phyloP scores from a whole-genome alignment of 2,888 invertebrate species.

The Morpho helenor region DNA sequence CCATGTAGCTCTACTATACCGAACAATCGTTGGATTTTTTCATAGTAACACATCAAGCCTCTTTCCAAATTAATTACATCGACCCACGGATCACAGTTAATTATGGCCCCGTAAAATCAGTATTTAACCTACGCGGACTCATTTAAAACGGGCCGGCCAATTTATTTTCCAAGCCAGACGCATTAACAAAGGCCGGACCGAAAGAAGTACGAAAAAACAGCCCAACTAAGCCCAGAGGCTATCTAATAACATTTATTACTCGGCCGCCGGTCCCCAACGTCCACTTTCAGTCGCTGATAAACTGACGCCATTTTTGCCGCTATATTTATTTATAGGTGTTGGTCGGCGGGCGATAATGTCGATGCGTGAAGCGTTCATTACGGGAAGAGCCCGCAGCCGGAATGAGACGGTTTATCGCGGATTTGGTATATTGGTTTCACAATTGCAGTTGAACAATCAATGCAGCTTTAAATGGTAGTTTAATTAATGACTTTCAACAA shows the following conservation, averaged over 20 bases:
- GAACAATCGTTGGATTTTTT: background rate
- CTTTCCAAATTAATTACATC: constrained; percentile 4
- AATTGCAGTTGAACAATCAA: constrained; percentile 20
- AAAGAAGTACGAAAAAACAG: constrained; percentile 66
- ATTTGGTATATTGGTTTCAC: constrained; percentile 33
- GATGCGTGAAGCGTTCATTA: constrained; percentile 60
- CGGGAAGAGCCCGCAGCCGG: constrained; percentile 33
- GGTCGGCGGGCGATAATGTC: constrained; percentile 61
- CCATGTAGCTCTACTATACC: too few relatives aligned
- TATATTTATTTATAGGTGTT: constrained; percentile 78
- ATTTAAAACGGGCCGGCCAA: constrained; percentile 59
- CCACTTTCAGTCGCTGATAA: constrained; percentile 77
- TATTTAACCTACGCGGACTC: constrained; percentile 37
- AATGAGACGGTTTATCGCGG: constrained; percentile 34
- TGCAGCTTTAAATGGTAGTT: constrained; percentile 6
- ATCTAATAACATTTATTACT: constrained; percentile 80
- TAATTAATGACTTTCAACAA: too few relatives aligned
- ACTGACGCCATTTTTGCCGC: constrained; percentile 77
- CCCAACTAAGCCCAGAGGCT: constrained; percentile 75
- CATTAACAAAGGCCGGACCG: constrained; percentile 73
- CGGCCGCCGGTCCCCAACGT: constrained; percentile 69
- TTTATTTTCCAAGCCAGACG: constrained; percentile 71
- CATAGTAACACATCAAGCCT: background rate
- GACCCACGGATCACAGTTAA: constrained; percentile 19
- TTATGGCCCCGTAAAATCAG: constrained; percentile 27